Evolutionary conservation across 2,888 invertebrate species (phyloP).

Genomic region (Escarpia spicata): DNA sequence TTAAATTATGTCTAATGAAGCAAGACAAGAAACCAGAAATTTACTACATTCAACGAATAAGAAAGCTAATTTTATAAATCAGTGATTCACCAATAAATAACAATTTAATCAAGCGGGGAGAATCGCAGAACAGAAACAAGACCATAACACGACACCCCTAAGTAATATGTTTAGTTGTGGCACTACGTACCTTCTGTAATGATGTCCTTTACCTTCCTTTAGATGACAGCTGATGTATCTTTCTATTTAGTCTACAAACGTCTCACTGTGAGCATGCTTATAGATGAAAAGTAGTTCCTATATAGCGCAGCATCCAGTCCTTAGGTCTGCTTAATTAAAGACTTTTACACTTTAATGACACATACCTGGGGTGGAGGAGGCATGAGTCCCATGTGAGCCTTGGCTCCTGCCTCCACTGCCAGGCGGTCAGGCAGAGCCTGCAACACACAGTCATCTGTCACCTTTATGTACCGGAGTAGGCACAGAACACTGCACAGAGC

Average conservation of each 20-base stretch:
- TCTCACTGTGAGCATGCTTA: background rate
- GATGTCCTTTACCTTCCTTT: no score
- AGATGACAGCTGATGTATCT: no score
- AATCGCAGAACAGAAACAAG: no score
- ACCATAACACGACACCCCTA: no score
- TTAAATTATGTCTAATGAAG: no score
- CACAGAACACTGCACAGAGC: no score
- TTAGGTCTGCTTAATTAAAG: background rate
- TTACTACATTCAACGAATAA: background rate
- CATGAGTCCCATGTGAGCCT: constrained; percentile 33
- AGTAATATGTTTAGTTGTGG: background rate
- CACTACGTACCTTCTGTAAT: background rate
- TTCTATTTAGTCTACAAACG: no score
- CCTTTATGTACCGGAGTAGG: background rate
- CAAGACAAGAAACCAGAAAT: no score
- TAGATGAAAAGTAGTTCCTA: background rate
- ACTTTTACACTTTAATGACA: background rate
- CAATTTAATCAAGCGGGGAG: background rate
- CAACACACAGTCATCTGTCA: background rate
- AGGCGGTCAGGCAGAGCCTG: background rate
- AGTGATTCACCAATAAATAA: background rate
- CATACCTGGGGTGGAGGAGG: constrained; percentile 37
- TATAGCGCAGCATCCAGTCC: background rate
- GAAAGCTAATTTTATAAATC: background rate
- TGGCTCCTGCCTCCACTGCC: background rate